Base-by-base conservation (phyloP, 35 echinoderm and acorn worm species). In the Chiridota heheva region DNA sequence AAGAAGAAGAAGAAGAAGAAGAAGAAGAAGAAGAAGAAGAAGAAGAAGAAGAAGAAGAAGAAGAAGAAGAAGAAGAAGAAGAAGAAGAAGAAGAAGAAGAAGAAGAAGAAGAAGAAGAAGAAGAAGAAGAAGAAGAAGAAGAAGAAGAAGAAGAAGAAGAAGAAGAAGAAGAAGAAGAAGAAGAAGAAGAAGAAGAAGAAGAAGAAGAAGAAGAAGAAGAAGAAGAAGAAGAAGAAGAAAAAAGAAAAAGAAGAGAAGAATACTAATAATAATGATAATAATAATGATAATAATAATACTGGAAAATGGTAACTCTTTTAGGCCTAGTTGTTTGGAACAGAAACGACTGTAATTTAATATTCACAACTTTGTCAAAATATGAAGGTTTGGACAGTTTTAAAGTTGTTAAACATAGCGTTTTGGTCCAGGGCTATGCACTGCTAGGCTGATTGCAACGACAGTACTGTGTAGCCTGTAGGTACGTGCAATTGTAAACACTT, bases 1-100 rank as follows among this genome's bases (percentile, higher is more conserved):
- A 53, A 53, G 48, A 53, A 53, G 48, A 53, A 53, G 48, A 53
- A 53, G 48, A 53, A 53, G 48, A 53, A 53, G 48, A 53, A 53
- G 48, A 53, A 53, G 48, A 53, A 53, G 48, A 53, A 53, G 48
- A 53, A 53, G 48, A 53, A 53, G 48, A 53, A 53, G 48, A 53
- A 53, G 48, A 53, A 53, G 48, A 53, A 53, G 48, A 53, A 53
- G 48, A 53, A 53, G 48, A 53, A 53, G 48, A 53, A 53, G 48
- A 53, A 53, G 48, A 53, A 53, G 48, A 53, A 53, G 48, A 53
- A 53, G 48, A 53, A 53, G 48, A 53, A 53, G 48, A 53, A 53
- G 48, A 53, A 53, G 48, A 53, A 53, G 48, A 53, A 53, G 48
- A 53, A 53, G 48, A 53, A 53, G 48, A 53, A 53, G 48, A 53